Conservation (phyloP, 30 jellyfish, hydroid and myxozoan genomes). For the Hydra vulgaris region DNA sequence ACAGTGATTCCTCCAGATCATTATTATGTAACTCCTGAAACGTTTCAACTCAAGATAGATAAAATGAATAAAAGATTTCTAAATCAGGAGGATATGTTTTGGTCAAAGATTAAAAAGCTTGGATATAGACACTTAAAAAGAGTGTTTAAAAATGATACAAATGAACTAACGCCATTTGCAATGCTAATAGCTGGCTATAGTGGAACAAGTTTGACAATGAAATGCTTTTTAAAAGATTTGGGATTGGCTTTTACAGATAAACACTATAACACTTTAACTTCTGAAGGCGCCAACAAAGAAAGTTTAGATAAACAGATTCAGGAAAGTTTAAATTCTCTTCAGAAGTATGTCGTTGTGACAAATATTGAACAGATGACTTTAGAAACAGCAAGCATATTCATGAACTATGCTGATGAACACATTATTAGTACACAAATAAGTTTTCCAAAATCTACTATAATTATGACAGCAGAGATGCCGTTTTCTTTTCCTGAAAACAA, state of each 20-base stretch:
- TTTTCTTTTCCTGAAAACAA: too few relatives aligned
- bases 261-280: not conserved
- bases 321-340: not conserved
- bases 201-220: conserved; percentile 13
- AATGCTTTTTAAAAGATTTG: conserved; percentile 12
- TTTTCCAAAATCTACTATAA: conserved; percentile 23
- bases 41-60: not conserved
- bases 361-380: not conserved
- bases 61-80: not conserved
- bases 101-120: conserved; percentile 6
- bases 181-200: conserved; percentile 20
- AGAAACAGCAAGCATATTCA: conserved; percentile 21
- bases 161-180: conserved; percentile 17
- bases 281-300: conserved; percentile 1
- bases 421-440: not conserved
- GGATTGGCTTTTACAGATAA: conserved; percentile 14
- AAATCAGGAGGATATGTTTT: not conserved
- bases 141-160: not conserved
- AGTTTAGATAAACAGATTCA: conserved; percentile 13
- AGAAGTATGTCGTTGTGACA: conserved; percentile 18
- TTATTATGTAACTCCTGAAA: conserved; percentile 5
- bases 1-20: conserved; percentile 13
- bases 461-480: conserved; percentile 17
- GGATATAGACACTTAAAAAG: conserved; percentile 12
- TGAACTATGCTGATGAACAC: conserved; percentile 37